Evolutionary conservation across 2,113 vertebrate genomes (phyloP), one percentile per base, ranked within the genome.

Genomic region (Pangasianodon gigas): DNA sequence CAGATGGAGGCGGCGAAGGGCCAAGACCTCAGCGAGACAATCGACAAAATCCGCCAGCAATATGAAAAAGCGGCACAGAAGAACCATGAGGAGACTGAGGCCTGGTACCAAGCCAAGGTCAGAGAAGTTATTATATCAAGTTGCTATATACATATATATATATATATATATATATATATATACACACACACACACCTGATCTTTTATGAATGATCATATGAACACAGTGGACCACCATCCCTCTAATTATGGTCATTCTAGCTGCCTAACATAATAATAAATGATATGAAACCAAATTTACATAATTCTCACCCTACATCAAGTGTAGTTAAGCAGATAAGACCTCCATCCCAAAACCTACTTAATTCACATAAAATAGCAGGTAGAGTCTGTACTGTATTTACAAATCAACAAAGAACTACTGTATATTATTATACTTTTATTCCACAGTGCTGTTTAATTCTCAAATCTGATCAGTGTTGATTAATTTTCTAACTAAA

Each of bases 21-120:
- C 0, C 95, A 97, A 89, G 97, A 98, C 84, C 93, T 99, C 67
- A 90, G 94, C 56, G 96, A 95, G 92, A 91, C 96, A 85, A 96
- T 98, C 95, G 95, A 94, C 0, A 97, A 97, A 62, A 97, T 99
- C 90, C 95, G 98, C 67, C 94, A 93, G 0, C 96, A 97, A 85
- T 99, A 99, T 18, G 97, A 98, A 0, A 92, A 54, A 24, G 94
- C 97, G 91, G 95, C 95, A 16, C 96, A 94, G 94, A 97, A 97
- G 94, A 98, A 97, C 94, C 94, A 95, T 26, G 94, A 97, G 79
- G 97, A 98, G 16, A 92, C 97, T 9, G 96, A 98, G 92, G 94
- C 93, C 67, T 98, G 97, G 97, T 95, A 95, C 18, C 94, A 95
- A 74, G 93, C 90, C 62, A 94, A 98, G 97, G 98, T 98, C 26